Conservation (phyloP, 2,797 vertebrate species). For the Coreius guichenoti region DNA sequence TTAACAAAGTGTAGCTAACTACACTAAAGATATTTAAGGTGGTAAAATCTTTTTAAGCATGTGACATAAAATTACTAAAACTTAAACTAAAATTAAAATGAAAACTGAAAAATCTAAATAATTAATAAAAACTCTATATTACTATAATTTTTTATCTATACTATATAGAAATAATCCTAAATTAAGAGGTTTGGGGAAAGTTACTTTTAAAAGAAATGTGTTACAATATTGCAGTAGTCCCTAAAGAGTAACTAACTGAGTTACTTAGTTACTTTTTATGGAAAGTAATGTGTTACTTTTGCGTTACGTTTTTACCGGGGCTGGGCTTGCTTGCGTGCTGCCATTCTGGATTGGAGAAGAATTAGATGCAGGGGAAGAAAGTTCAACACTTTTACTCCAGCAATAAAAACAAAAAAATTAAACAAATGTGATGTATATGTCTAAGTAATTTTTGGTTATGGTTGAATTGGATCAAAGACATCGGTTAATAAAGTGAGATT, state of each 20-base stretch:
- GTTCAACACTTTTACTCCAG: too few species aligned
- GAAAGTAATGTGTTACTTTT: background rate
- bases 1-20: background rate
- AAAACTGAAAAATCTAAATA: background rate
- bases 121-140: too few species aligned
- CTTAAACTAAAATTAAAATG: too few species aligned
- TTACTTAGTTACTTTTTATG: background rate
- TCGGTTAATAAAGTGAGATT: too few species aligned
- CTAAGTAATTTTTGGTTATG: too few species aligned
- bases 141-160: background rate
- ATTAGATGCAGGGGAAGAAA: too few species aligned
- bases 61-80: background rate
- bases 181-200: background rate
- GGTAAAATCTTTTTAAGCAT: background rate
- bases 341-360: too few species aligned
- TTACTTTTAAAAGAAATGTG: background rate
- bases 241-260: background rate
- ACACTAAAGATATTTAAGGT: background rate
- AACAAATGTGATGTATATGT: too few species aligned
- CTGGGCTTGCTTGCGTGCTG: too few species aligned
- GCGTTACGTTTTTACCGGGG: background rate
- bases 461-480: too few species aligned
- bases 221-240: background rate
- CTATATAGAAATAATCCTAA: background rate
- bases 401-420: too few species aligned